phyloP scores from a whole-genome alignment of 2,888 invertebrate genomes.

The Erpobdella octoculata region DNA sequence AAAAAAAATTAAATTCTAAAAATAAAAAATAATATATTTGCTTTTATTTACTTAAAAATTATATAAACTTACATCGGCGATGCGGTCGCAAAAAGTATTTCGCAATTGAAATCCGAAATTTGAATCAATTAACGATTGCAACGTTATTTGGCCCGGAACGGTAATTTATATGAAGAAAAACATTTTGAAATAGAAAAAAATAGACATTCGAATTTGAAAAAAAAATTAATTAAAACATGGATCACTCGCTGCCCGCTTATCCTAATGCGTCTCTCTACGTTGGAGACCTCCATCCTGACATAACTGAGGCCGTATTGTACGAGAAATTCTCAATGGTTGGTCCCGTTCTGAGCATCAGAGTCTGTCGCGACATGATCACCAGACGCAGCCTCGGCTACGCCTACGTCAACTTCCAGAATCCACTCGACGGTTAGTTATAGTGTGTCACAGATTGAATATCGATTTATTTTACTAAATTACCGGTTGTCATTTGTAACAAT shows the following conservation, averaged over 20 bases:
- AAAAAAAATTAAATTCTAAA: slow-evolving; percentile 22
- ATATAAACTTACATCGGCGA: slow-evolving; percentile 25
- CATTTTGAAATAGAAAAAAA: slow-evolving; percentile 1
- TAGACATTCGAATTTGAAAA: not conserved
- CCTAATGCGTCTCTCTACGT: slow-evolving; percentile 84
- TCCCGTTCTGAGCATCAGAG: slow-evolving; percentile 94
- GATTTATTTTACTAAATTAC: not conserved
- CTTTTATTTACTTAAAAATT: slow-evolving; percentile 20
- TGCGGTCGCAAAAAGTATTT: slow-evolving; percentile 8
- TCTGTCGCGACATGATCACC: slow-evolving; percentile 95
- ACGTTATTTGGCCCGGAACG: too few species aligned
- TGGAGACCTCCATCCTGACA: slow-evolving; percentile 94
- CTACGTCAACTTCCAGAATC: slow-evolving; percentile 99
- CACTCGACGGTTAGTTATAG: slow-evolving; percentile 80
- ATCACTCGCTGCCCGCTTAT: slow-evolving; percentile 42
- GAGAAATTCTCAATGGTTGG: slow-evolving; percentile 98
- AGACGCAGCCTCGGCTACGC: slow-evolving; percentile 96
- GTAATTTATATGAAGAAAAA: not conserved
- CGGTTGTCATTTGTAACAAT: too few species aligned
- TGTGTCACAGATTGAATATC: not conserved
- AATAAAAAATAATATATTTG: slow-evolving; percentile 22
- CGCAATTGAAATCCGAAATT: not conserved
- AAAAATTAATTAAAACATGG: slow-evolving; percentile 27
- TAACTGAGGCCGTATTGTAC: slow-evolving; percentile 95
- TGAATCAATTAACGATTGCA: slow-evolving; percentile 7